phyloP scores from a whole-genome alignment of 2,888 invertebrate genomes.

The Amiota mariae region DNA sequence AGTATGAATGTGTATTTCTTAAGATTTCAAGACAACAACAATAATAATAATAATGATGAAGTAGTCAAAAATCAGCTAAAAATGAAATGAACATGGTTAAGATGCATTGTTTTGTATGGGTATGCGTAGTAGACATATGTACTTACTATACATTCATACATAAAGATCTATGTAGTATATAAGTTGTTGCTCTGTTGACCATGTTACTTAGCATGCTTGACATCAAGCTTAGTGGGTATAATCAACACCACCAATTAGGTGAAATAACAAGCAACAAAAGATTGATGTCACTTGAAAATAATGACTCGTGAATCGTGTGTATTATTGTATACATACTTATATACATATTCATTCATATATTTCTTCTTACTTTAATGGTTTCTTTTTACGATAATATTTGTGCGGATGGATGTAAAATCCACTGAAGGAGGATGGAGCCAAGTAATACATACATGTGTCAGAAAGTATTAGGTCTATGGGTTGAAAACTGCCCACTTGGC shows the following conservation, averaged over 20 bases:
- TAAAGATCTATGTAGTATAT: too few relatives aligned
- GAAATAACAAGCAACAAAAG: neutral
- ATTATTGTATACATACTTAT: neutral
- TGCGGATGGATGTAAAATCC: too few relatives aligned
- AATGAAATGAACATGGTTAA: neutral
- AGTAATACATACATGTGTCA: too few relatives aligned
- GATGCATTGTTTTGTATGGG: neutral
- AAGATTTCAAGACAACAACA: neutral
- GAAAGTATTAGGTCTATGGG: too few relatives aligned
- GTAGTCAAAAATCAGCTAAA: neutral
- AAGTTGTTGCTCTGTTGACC: too few relatives aligned
- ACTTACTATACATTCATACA: too few relatives aligned
- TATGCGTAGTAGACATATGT: neutral
- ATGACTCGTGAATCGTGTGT: conserved; percentile 56
- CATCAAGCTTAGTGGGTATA: too few relatives aligned
- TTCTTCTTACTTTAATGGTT: too few relatives aligned
- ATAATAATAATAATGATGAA: neutral
- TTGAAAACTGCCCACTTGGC: too few relatives aligned
- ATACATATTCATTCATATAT: neutral
- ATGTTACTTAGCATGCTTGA: too few relatives aligned
- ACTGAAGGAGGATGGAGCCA: too few relatives aligned
- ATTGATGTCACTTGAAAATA: conserved; percentile 64
- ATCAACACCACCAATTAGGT: neutral
- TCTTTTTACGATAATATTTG: too few relatives aligned
- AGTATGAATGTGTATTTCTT: neutral